Base-by-base conservation (phyloP, 2,113 vertebrate species). In the Stegostoma tigrinum region DNA sequence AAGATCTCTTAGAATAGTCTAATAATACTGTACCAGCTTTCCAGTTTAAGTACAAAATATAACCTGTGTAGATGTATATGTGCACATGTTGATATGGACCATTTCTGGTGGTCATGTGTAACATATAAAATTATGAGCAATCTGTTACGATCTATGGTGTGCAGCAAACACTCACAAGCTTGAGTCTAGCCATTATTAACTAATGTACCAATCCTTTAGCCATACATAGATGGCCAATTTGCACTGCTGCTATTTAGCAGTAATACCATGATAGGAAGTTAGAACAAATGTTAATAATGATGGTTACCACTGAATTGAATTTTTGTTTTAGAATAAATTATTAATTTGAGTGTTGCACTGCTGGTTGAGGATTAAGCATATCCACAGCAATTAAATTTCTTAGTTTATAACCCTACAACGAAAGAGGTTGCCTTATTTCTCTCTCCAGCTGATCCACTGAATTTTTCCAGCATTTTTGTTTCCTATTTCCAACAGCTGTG, bases 1-100 rank as follows among this genome's bases (percentile, higher is more conserved):
- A 94, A 68, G 55, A 93, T 93, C 34, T 93, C n/a, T 17, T 34
- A 93, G 64, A 66, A 67, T 68, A n/a, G n/a, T 94, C 38, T 70
- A 68, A 68, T 94, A 70, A 94, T 68, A 94, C 66, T 68, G 27
- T 55, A 90, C 52, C 27, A 90, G 27, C 48, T 66, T 94, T 45
- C 64, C 91, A 68, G 17, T 67, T 94, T 42, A 23, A 68, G 38
- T 21, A 23, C 90, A 38, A 94, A 67, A 94, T n/a, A 52, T 55
- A 89, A 89, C 48, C 8, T 87, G 8, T 23, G 45, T 87, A 48
- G 8, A 14, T 89, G 48, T 55, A 8, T 55, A 14, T 61, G 27
- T 90, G 52, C 34, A 4, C 5, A 34, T 55, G 30, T 87, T 89
- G 52, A 10, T 30, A 34, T 15, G 34, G 0, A 52, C 8, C 2